Conservation (phyloP, 2,888 invertebrate species). For the Tetranychus truncatus region DNA sequence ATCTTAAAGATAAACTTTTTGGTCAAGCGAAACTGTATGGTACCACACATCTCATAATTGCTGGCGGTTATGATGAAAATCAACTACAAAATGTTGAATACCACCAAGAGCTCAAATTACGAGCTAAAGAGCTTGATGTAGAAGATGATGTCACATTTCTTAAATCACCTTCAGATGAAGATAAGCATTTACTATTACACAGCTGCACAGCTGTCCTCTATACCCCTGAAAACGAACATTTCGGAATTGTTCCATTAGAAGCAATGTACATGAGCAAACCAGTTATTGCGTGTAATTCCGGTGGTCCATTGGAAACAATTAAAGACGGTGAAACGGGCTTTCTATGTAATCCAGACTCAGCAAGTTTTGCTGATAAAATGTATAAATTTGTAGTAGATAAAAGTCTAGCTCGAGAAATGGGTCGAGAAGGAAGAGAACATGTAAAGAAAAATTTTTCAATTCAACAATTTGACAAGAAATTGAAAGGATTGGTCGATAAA, state of each 20-base stretch:
- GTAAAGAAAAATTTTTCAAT: slow-evolving; percentile 25
- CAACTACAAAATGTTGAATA: slow-evolving; percentile 71
- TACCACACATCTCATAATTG: slow-evolving; percentile 54
- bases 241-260: slow-evolving; percentile 96
- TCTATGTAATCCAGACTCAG: slow-evolving; percentile 49
- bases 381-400: slow-evolving; percentile 45
- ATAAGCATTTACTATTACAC: slow-evolving; percentile 62
- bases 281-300: slow-evolving; percentile 82
- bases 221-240: slow-evolving; percentile 91
- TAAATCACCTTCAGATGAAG: slow-evolving; percentile 63
- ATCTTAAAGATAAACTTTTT: slow-evolving; percentile 9
- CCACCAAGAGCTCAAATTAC: slow-evolving; percentile 50
- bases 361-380: slow-evolving; percentile 61
- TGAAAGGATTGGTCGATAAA: not conserved
- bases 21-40: not conserved
- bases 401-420: slow-evolving; percentile 46
- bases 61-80: slow-evolving; percentile 84
- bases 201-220: slow-evolving; percentile 64
- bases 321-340: slow-evolving; percentile 58
- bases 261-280: slow-evolving; percentile 87
- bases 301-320: slow-evolving; percentile 87
- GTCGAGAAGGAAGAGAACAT: slow-evolving; percentile 32
- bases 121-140: slow-evolving; percentile 47
- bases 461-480: slow-evolving; percentile 18
- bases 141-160: slow-evolving; percentile 58